Conservation (phyloP, 2,888 invertebrate genomes). For the Cephalotes varians region DNA sequence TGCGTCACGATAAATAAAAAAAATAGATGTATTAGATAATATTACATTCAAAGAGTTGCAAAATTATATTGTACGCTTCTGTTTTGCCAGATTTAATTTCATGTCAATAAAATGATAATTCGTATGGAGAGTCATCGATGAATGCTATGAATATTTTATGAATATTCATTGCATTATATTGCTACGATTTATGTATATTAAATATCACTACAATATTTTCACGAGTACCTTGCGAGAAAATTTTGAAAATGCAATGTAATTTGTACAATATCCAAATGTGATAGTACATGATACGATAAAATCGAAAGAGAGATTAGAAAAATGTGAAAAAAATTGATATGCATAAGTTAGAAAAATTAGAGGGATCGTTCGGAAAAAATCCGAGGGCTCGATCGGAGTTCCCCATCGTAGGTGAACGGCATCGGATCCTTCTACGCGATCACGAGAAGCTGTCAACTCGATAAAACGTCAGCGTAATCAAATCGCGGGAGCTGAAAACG, state of each 20-base stretch:
- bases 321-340: neutral
- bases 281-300: neutral
- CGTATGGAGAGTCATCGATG: neutral
- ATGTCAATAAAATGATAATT: constrained; percentile 32
- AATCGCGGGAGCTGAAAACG: constrained; percentile 65
- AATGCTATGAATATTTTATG: constrained; percentile 41
- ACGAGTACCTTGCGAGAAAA: neutral
- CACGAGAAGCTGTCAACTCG: constrained; percentile 54
- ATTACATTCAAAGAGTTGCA: neutral
- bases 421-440: constrained; percentile 41
- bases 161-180: constrained; percentile 29
- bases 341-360: constrained; percentile 5
- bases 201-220: constrained; percentile 19
- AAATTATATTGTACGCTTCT: neutral
- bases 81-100: constrained; percentile 21
- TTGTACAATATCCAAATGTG: neutral
- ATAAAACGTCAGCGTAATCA: constrained; percentile 64
- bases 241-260: constrained; percentile 22
- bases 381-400: neutral
- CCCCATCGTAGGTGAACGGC: neutral
- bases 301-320: neutral
- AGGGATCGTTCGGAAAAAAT: neutral
- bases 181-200: neutral
- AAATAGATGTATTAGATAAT: neutral
- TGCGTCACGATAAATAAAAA: neutral